Evolutionary conservation across 2,797 vertebrate species (phyloP).

Genomic region (Pipistrellus kuhlii): DNA sequence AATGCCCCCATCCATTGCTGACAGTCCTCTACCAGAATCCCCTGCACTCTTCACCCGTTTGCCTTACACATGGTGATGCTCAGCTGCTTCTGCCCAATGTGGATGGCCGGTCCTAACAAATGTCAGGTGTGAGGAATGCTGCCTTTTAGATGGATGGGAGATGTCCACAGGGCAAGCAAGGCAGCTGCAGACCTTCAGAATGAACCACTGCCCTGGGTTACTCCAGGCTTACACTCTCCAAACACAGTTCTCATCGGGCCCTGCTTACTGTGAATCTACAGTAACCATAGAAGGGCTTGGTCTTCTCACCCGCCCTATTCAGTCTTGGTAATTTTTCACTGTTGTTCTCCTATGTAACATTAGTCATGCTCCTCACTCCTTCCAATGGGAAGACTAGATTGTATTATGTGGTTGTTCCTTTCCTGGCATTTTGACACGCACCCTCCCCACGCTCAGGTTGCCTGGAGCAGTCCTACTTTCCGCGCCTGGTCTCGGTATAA

Average conservation of each 20-base stretch:
- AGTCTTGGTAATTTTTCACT: neutral
- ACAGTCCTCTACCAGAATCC: neutral
- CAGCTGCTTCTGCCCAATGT: neutral
- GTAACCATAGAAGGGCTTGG: neutral
- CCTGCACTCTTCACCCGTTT: neutral
- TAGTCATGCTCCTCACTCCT: neutral
- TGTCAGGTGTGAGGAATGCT: neutral
- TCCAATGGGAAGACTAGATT: neutral
- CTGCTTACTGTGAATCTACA: neutral
- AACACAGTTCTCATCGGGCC: neutral
- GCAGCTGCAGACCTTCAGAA: neutral
- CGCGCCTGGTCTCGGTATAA: constrained; percentile 25
- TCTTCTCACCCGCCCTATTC: neutral
- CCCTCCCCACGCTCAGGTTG: constrained; percentile 19
- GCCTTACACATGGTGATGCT: neutral
- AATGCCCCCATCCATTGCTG: neutral
- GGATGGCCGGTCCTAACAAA: constrained; percentile 25
- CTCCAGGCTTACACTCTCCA: neutral
- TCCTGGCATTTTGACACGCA: constrained; percentile 47
- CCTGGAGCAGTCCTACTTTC: constrained; percentile 52
- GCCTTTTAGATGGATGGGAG: constrained; percentile 20
- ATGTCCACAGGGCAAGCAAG: neutral
- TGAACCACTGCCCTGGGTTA: neutral
- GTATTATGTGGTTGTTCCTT: neutral
- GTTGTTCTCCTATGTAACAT: neutral